Base-by-base conservation (phyloP, 2,888 invertebrate species). In the Chalcosyrphus nemorum region DNA sequence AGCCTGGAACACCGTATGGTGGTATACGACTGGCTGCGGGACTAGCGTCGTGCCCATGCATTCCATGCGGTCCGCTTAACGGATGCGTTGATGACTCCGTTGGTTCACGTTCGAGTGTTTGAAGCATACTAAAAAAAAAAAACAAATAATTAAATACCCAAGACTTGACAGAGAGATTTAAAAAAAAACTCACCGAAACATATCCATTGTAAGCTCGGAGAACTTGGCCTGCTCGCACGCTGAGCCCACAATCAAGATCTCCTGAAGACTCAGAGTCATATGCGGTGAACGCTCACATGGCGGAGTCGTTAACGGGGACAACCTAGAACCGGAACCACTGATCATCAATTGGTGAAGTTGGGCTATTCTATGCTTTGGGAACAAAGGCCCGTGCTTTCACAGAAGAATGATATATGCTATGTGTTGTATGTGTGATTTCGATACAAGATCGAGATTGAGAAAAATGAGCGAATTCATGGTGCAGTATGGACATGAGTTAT, bases 201-300 rank as follows among this genome's bases (percentile, higher is more conserved):
- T 99, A 92, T 99, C 99, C 94, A 99, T 95, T 11, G 98, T 98
- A 87, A 99, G 92, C 92, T 99, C 98, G 87, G 97, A 98, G 92
- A 98, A 98, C 92, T 98, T 98, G 32, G 98, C 97, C 93, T 99
- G 98, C 89, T 98, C 97, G 86, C 96, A 94, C 88, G 96, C 96
- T 91, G 98, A 98, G 76, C 99, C 98, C 76, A 99, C 95, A 86
- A 99, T 97, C 75, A 99, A 93, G 86, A 97, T 97, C 92, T 99
- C 98, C 93, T 98, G 97, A 54, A 99, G 93, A 38, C 95, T 95
- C 87, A 98, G 93, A 89, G 95, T 96, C 95, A 97, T 96, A 88
- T 96, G 95, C 85, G 96, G 94, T 38, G 96, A 95, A 89, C 97
- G 95, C 91, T 98, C 98, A 87, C 97, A 94, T 35, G 97, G 97